Evolutionary conservation across 2,113 vertebrate species (phyloP).

Genomic region (Indri indri): DNA sequence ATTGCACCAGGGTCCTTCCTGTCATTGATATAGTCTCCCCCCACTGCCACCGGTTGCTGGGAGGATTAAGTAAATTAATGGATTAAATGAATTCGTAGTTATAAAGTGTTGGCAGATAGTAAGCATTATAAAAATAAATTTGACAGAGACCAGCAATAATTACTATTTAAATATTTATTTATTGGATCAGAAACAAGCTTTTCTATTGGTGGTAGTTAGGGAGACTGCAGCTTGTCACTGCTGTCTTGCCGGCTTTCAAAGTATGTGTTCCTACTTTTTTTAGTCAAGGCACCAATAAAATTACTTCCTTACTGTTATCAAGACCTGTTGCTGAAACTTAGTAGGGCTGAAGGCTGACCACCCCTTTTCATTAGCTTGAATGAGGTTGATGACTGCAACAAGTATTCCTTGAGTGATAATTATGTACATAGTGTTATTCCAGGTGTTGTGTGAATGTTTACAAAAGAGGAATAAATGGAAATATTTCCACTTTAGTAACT

Average conservation of each 20-base stretch:
- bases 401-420: neutral
- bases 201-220: neutral
- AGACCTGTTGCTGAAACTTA: neutral
- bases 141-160: neutral
- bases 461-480: neutral
- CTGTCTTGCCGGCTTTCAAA: neutral
- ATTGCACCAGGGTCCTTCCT: neutral
- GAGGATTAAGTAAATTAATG: neutral
- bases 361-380: neutral
- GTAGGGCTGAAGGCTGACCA: neutral
- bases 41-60: neutral
- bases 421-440: neutral
- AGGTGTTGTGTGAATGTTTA: neutral
- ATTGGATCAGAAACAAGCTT: constrained; percentile 4
- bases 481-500: neutral
- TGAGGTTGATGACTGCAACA: neutral
- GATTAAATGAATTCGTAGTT: constrained; percentile 1
- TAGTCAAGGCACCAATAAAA: neutral
- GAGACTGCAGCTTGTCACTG: neutral
- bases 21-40: neutral
- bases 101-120: neutral
- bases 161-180: constrained; percentile 42
- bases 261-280: neutral
- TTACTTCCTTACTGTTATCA: neutral
- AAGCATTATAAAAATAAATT: constrained; percentile 19